Evolutionary conservation across 2,113 vertebrate species (phyloP).

Genomic region (Vicugna pacos): DNA sequence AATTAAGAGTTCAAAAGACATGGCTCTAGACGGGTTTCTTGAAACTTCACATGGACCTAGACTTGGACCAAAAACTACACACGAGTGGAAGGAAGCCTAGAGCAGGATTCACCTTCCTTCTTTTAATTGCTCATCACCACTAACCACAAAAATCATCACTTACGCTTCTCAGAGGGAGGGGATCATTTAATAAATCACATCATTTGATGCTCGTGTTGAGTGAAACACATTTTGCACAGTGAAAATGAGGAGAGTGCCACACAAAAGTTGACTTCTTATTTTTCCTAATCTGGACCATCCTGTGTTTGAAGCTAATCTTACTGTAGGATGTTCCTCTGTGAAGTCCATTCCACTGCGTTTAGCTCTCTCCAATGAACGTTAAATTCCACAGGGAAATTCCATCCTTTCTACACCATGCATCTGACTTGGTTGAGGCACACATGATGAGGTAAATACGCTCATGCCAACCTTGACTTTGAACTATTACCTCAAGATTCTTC

Average conservation of each 20-base stretch:
- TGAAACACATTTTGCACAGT: constrained; percentile 25
- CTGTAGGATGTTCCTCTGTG: not conserved
- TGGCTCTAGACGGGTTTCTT: not conserved
- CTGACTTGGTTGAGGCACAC: not conserved
- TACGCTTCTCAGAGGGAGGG: not conserved
- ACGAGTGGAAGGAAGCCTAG: not conserved
- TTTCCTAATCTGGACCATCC: not conserved
- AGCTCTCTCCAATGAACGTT: not conserved
- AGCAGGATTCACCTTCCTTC: constrained; percentile 50
- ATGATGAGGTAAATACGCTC: not conserved
- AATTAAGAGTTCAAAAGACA: constrained; percentile 27
- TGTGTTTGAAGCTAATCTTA: not conserved
- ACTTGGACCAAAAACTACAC: constrained; percentile 19
- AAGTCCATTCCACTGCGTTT: not conserved
- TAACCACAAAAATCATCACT: constrained; percentile 72
- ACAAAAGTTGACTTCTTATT: not conserved
- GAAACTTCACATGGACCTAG: not conserved
- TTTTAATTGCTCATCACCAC: constrained; percentile 61
- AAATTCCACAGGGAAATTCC: not conserved
- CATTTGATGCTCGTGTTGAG: constrained; percentile 25
- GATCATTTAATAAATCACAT: constrained; percentile 50
- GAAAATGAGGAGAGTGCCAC: not conserved
- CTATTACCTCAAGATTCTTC: not conserved
- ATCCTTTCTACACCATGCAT: not conserved
- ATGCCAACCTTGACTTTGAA: not conserved